Evolutionary conservation across 2,113 vertebrate genomes (phyloP).

Genomic region (Genyomyrus donnyi): DNA sequence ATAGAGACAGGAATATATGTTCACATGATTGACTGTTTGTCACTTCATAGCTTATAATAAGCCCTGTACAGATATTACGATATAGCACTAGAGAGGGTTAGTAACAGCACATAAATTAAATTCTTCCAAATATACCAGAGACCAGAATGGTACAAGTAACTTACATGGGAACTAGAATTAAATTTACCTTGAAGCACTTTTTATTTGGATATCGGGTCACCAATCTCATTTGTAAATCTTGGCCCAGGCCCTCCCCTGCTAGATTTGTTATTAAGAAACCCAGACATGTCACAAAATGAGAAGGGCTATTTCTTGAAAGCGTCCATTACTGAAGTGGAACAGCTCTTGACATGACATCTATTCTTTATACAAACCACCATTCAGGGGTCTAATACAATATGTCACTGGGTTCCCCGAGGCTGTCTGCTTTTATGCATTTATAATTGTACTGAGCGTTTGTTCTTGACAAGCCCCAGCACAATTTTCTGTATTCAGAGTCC

Average conservation of each 20-base stretch:
- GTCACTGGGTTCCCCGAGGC: not conserved
- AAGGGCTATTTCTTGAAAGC: not conserved
- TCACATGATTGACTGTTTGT: not conserved
- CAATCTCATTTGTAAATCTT: not conserved
- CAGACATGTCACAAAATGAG: not conserved
- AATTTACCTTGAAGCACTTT: not conserved
- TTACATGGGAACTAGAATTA: not conserved
- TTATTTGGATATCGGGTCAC: not conserved
- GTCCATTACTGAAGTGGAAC: not conserved
- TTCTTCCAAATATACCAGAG: not conserved
- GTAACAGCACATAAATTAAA: not conserved
- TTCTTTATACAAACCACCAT: not conserved
- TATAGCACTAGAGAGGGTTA: not conserved
- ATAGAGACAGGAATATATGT: not conserved
- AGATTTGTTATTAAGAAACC: not conserved
- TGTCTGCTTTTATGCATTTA: not conserved
- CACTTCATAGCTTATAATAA: not conserved
- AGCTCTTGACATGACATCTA: not conserved
- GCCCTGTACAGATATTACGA: not conserved
- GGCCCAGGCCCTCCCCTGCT: not conserved
- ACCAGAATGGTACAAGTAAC: not conserved
- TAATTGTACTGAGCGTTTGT: not conserved
- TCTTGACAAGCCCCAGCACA: not conserved
- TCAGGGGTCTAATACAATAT: not conserved
- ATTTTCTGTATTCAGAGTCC: not conserved